Evolutionary conservation across 2,113 vertebrate genomes (phyloP), one percentile per base, ranked within the genome.

Genomic region (Tylochromis polylepis): DNA sequence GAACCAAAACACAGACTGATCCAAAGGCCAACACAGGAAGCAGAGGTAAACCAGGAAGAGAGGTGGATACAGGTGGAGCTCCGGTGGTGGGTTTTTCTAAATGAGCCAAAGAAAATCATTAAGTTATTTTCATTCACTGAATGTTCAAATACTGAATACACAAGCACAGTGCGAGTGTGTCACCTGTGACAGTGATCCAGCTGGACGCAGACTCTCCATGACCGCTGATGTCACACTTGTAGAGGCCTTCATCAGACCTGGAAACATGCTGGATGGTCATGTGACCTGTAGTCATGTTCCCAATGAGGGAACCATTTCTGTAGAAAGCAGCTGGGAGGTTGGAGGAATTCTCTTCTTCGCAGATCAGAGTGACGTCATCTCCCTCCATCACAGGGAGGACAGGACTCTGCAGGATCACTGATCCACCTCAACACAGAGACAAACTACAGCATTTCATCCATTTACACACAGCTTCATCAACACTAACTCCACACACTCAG

Each of bases 241-340:
- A 31, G 57, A 59, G 27, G 27, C 57, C 57, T 59, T 59, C 57
- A 59, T 59, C 57, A 59, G 27, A 59, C 27, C 57, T 59, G 27
- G 57, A 59, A 59, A 59, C 0, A 10, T 31, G 0, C 57, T 31
- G 27, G 27, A 59, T 0, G 57, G 27, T 59, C 57, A 31, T 59
- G 57, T 57, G 2, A 56, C 0, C 1, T 57, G 55, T 3, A 1
- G 5, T 0, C 18, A 0, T 0, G 0, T 11, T 5, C 0, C 11
- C 0, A 0, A 24, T 24, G 6, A 57, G 0, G n/a, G 0, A 0
- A 1, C 24, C 56, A 58, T 27, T 12, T 58, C 15, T 58, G 1
- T 1, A 58, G 56, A 58, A 58, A 58, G 24, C 12, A 15, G 56
- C 56, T 27, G 56, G 0, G 56, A 27, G 0, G 56, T 15, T 27